Percentiles rank a stretch among this genome's conserved stretches.
Conservation (phyloP, 1,140 invertebrate genomes). For the Macrobrachium rosenbergii region DNA sequence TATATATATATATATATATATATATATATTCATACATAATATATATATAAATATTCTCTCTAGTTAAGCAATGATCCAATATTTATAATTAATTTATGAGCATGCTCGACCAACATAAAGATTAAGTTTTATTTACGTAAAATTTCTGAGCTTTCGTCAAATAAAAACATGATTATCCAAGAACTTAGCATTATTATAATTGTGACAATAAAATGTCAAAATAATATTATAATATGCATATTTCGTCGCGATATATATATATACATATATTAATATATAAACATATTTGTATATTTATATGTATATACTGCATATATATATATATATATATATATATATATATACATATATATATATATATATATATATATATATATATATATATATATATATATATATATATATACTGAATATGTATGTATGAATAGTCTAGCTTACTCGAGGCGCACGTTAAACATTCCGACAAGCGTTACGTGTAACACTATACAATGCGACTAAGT, state of each 20-base stretch:
- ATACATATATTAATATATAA: neutral
- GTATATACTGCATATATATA: neutral
- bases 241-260: neutral
- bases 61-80: too few species aligned
- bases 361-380: neutral
- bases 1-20: neutral
- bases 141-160: too few species aligned
- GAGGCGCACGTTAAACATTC: neutral
- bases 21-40: neutral
- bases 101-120: too few species aligned
- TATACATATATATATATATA: neutral
- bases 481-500: too few species aligned
- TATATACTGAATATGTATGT: neutral
- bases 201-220: neutral
- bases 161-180: neutral
- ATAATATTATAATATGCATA: conserved; percentile 6
- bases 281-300: neutral
- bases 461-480: too few species aligned
- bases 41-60: neutral
- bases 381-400: neutral
- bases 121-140: too few species aligned
- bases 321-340: neutral
- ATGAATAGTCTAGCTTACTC: neutral
- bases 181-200: neutral
- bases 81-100: too few species aligned